Evolutionary conservation across 2,113 vertebrate genomes (phyloP), one percentile per base, ranked within the genome.

Genomic region (Gnathonemus longibarbis): DNA sequence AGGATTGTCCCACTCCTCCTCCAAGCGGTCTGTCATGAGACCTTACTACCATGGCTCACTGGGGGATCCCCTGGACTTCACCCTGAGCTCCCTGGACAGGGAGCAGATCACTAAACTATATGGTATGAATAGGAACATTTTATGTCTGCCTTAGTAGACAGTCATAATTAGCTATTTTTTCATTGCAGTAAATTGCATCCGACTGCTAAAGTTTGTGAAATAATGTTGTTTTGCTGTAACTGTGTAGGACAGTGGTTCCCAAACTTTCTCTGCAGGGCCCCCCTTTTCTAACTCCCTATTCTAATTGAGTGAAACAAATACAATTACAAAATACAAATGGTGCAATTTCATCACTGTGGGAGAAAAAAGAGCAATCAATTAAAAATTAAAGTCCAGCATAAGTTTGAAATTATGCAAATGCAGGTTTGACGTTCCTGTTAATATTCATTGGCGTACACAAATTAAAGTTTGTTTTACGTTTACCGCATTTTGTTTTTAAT

Each of bases 31-130:
- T 7, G 94, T 97, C 85, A 96, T 97, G 96, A 95, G 94, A 48
- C 96, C 96, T 0, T 96, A 96, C 91, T 96, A 96, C 91, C 95
- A 94, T 62, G 96, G 96, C n/a, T 95, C 96, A 3, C 93, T 94
- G 2, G 95, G 95, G 52, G 96, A 97, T 92, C 95, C 96, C 0
- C 92, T 96, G 1, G 91, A 94, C 50, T 96, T 94, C 90, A 90
- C 84, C 52, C 90, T 96, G 84, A 92, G 91, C 42, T 4, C 74
- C 1, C 92, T 91, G 8, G 95, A 96, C 84, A 91, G 91, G 58
- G 88, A 90, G 11, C 93, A 91, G 83, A 94, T 96, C 90, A 94
- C 92, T 15, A 90, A 91, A 88, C 94, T 96, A 85, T 96, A 96
- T 0, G 95, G 95, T 96, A 90, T 83, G 53, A 74, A 58, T n/a